A percentile compares a stretch with the other conserved stretches of the same genome.
These are phyloP conservation scores for Drosophila trichaetosa DNA, from an alignment of 2,888 invertebrate genomes.

Conservation along the genomic window DNA sequence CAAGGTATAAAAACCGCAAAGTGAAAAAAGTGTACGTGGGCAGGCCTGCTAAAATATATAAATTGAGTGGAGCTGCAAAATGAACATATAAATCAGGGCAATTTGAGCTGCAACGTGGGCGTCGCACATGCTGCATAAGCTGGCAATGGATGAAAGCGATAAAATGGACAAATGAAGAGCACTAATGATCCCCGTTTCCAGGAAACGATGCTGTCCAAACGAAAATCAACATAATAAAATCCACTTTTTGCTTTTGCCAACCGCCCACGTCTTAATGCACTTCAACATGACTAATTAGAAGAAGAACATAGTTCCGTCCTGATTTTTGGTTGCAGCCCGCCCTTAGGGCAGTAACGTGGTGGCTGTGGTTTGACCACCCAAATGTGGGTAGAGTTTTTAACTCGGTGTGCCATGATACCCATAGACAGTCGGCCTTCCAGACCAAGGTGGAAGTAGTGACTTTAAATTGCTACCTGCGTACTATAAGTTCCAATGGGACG, in stretches of 20 bases:
- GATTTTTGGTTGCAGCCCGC: too few relatives aligned
- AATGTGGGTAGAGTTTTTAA: too few relatives aligned
- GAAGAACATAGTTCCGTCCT: too few relatives aligned
- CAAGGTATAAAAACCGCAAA: conserved; percentile 5
- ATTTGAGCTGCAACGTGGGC: conserved; percentile 15
- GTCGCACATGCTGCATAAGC: conserved; percentile 3
- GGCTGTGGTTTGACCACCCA: too few relatives aligned
- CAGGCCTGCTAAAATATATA: conserved; percentile 6
- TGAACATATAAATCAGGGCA: conserved; percentile 46
- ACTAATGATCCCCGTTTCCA: conserved; percentile 15
- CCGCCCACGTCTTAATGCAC: background rate
- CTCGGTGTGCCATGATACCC: too few relatives aligned
- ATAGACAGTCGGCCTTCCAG: too few relatives aligned
- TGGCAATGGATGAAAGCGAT: background rate
- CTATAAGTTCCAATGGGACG: too few relatives aligned
- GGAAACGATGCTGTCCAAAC: background rate
- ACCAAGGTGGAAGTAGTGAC: too few relatives aligned
- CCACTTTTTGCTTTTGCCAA: background rate
- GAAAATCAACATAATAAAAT: background rate
- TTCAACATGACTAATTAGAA: background rate
- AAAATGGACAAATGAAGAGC: conserved; percentile 3
- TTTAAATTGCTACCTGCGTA: too few relatives aligned
- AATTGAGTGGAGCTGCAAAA: conserved; percentile 20
- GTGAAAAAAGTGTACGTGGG: conserved; percentile 1
- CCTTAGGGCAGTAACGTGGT: too few relatives aligned